A percentile compares a stretch with the other conserved stretches of the same genome.
phyloP scores from a whole-genome alignment of 92 coral and sea anemone species.

The Epizoanthus scotinus region DNA sequence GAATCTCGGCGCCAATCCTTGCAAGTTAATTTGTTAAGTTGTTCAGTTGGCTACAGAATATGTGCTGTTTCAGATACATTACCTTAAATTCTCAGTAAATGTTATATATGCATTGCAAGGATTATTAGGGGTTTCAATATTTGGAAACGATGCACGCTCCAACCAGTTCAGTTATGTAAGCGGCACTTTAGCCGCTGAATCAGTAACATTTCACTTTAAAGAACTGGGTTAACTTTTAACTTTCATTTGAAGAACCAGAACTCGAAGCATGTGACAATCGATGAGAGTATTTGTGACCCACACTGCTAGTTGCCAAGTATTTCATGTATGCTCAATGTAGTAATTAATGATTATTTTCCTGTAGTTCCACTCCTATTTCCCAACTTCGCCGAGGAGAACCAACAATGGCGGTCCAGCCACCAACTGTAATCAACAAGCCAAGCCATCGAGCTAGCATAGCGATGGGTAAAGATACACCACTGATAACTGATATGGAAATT shows the following conservation, averaged over 20 bases:
- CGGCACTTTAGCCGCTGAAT: no score
- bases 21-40: no score
- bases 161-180: no score
- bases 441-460: background rate
- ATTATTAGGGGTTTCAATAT: no score
- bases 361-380: slow-evolving; percentile 16
- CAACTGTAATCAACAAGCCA: slow-evolving; percentile 16
- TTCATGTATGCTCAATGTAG: background rate
- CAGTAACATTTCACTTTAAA: no score
- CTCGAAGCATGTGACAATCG: background rate
- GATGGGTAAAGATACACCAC: background rate
- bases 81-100: no score
- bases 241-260: background rate
- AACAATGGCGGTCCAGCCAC: slow-evolving; percentile 3
- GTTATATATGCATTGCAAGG: no score
- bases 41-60: no score
- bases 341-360: background rate
- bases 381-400: slow-evolving; percentile 25
- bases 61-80: no score
- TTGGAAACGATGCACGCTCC: no score
- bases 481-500: no score
- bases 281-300: background rate
- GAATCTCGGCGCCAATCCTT: no score
- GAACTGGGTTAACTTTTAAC: background rate
- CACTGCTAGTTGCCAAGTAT: background rate